Evolutionary conservation across 2,113 vertebrate species (phyloP).

Genomic region (Falcunculus frontatus): DNA sequence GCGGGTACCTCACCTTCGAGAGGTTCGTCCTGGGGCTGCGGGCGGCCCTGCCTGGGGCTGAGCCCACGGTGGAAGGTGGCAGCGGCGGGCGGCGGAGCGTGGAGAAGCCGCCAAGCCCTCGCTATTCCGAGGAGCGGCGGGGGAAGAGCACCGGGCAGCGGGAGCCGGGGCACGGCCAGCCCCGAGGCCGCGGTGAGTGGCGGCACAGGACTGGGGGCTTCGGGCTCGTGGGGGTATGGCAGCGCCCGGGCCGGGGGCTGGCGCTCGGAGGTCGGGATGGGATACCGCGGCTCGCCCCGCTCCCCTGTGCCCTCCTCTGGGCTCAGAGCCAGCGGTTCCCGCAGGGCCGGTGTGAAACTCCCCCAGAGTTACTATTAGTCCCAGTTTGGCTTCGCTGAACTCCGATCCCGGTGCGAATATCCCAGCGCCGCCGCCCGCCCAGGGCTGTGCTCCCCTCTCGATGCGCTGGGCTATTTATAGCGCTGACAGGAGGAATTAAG

Average conservation of each 20-base stretch:
- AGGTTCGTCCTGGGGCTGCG: conserved; percentile 89
- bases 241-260: no score
- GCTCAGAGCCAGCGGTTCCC: background rate
- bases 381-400: background rate
- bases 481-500: background rate
- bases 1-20: conserved; percentile 91
- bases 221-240: background rate
- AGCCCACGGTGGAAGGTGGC: background rate
- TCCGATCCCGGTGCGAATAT: background rate
- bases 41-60: conserved; percentile 77
- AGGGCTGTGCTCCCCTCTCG: background rate
- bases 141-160: background rate
- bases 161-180: background rate
- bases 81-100: background rate
- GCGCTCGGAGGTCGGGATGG: background rate
- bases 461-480: background rate
- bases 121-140: conserved; percentile 14
- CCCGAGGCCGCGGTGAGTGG: background rate
- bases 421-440: background rate
- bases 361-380: fast-evolving
- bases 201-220: background rate
- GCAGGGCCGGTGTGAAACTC: background rate
- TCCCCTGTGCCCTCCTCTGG: background rate
- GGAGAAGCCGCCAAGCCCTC: background rate
- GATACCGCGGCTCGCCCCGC: background rate